phyloP scores from a whole-genome alignment of 1,140 invertebrate genomes.

The Philotrypesis tridentata region DNA sequence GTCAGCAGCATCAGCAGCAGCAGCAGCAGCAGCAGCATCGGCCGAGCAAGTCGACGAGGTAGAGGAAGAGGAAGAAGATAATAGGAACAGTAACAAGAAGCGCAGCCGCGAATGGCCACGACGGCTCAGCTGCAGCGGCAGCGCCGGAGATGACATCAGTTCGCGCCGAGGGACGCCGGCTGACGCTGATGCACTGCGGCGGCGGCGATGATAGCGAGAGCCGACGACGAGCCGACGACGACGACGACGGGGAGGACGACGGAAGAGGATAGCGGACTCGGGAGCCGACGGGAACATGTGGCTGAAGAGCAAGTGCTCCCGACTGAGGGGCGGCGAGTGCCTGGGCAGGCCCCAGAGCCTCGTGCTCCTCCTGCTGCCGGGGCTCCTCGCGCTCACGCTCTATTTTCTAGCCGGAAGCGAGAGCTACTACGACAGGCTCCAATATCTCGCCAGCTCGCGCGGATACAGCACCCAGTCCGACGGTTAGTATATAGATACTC shows the following conservation, averaged over 20 bases:
- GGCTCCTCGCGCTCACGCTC: constrained; percentile 61
- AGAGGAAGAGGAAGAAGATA: constrained; percentile 27
- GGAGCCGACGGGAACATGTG: constrained; percentile 42
- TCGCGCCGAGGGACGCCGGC: constrained; percentile 24
- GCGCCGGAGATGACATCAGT: constrained; percentile 35
- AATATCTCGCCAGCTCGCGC: constrained; percentile 54
- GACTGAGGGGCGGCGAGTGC: background rate
- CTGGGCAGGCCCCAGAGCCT: constrained; percentile 46
- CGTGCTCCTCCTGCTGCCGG: constrained; percentile 61
- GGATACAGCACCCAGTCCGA: constrained; percentile 51
- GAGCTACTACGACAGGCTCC: constrained; percentile 54
- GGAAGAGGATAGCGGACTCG: background rate
- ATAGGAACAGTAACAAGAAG: background rate
- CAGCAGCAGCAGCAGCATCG: too few relatives aligned
- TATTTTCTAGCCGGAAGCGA: constrained; percentile 61
- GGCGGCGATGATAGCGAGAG: background rate
- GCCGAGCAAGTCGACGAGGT: too few relatives aligned
- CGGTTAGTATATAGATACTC: constrained; percentile 55
- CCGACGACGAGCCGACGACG: too few relatives aligned
- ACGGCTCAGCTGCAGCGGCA: background rate
- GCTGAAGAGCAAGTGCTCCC: constrained; percentile 45
- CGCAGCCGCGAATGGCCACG: constrained; percentile 46
- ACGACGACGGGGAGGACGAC: too few relatives aligned
- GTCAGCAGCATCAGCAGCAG: too few relatives aligned
- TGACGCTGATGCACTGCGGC: background rate